Base-by-base conservation (phyloP, 2,113 vertebrate species). In the Philantomba maxwellii region DNA sequence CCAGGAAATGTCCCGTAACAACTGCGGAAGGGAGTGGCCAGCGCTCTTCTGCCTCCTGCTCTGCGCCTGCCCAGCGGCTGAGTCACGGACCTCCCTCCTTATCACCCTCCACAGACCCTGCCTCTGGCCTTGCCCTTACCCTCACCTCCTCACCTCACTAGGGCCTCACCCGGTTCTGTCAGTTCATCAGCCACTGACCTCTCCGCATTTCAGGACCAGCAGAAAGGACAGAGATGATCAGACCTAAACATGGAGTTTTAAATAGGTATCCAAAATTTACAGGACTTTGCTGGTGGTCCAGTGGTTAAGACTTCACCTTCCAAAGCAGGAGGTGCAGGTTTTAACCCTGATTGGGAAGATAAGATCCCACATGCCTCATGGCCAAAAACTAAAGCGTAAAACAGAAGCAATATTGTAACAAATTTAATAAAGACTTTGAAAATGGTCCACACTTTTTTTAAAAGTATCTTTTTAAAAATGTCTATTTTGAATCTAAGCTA, bases 1-100 rank as follows among this genome's bases (percentile, higher is more conserved):
- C 83, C 93, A 96, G 96, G 96, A 97, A 97, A 87, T 23, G 25
- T 70, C 49, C 55, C 14, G 21, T 53, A 92, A 92, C 49, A 78
- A n/a, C 64, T 81, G 87, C 75, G 83, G 95, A 97, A 97, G 93
- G 96, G 95, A 28, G 92, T 60, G 36, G 28, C 62, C 4, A 6
- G 33, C 19, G 39, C 90, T 90, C 13, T 90, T 96, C 85, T 57
- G 73, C 66, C 83, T 86, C 30, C 15, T 49, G 85, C 39, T 85
- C 89, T 28, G 62, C 19, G 16, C 45, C 87, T 87, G 77, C 87
- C 96, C 97, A 83, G 39, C 6, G 66, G 91, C 92, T 97, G 96
- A 97, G 91, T 98, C 96, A 92, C 75, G 0, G 1, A 30, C 16
- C 81, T 80, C 43, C 5, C 30, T 58, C 12, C 70, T 96, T 94